A percentile compares a stretch with the other conserved stretches of the same genome.
Evolutionary conservation across 2,797 vertebrate genomes (phyloP).

Genomic region (Lepus oiostolus): DNA sequence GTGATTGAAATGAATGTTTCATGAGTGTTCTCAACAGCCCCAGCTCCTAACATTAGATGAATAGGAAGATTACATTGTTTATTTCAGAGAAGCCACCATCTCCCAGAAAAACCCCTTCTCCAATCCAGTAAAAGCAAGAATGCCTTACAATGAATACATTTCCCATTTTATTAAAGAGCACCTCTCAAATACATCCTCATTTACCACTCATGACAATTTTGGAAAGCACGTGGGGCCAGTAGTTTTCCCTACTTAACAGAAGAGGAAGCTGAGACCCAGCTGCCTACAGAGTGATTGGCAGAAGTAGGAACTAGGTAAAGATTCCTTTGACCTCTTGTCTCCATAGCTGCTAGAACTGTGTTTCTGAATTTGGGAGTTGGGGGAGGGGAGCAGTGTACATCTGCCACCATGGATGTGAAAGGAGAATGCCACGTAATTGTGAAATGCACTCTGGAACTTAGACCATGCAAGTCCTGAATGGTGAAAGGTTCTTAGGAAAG

Average conservation of each 20-base stretch:
- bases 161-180: not conserved
- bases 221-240: not conserved
- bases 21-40: not conserved
- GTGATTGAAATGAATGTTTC: not conserved
- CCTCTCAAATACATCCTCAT: not conserved
- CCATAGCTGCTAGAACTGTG: not conserved
- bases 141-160: not conserved
- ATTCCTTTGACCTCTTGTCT: not conserved
- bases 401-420: not conserved
- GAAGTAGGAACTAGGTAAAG: not conserved
- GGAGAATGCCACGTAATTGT: not conserved
- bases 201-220: not conserved
- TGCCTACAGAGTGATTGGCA: not conserved
- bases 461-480: not conserved
- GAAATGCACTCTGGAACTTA: not conserved
- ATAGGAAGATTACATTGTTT: conserved; percentile 15
- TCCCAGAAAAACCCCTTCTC: not conserved
- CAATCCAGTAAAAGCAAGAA: not conserved
- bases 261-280: not conserved
- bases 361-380: not conserved
- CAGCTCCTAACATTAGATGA: not conserved
- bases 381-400: no score
- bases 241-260: not conserved
- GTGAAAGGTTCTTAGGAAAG: not conserved
- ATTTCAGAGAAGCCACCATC: not conserved